A percentile compares a stretch with the other conserved stretches of the same genome.
These are phyloP conservation scores for Desmophyllum pertusum DNA, from an alignment of 92 coral and sea anemone species.

Conservation along the genomic window DNA sequence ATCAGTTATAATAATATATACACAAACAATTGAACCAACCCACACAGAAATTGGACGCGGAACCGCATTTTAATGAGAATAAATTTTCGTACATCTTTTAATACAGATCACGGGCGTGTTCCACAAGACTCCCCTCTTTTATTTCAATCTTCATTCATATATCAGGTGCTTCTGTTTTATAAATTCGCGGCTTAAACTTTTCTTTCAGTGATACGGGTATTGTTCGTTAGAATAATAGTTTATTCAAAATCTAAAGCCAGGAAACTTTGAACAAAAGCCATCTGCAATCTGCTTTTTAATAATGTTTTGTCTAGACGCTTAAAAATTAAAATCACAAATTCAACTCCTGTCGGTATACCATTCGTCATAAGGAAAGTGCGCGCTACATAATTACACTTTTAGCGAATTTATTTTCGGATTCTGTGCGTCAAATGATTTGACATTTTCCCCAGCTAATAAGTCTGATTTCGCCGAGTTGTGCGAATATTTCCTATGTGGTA, in stretches of 20 bases:
- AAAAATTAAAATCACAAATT: constrained; percentile 25
- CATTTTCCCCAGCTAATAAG: constrained; percentile 1
- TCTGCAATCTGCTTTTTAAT: neutral
- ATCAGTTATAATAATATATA: neutral
- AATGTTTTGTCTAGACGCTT: constrained; percentile 25
- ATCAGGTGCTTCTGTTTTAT: neutral
- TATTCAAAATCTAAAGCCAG: constrained; percentile 7
- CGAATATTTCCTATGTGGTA: neutral
- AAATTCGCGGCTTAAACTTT: neutral
- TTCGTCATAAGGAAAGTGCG: neutral
- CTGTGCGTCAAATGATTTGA: neutral
- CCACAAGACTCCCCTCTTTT: neutral
- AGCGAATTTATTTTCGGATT: constrained; percentile 7
- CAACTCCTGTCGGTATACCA: neutral
- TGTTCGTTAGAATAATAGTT: neutral
- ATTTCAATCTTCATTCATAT: neutral
- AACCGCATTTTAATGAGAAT: neutral
- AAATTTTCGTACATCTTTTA: neutral
- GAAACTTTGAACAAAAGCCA: neutral
- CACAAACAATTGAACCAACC: neutral
- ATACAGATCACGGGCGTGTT: neutral
- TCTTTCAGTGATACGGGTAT: neutral
- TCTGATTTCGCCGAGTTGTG: neutral
- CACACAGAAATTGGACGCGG: neutral
- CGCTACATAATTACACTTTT: neutral